Base-by-base conservation (phyloP, 2,888 invertebrate genomes). In the Tenthredo mesomela region DNA sequence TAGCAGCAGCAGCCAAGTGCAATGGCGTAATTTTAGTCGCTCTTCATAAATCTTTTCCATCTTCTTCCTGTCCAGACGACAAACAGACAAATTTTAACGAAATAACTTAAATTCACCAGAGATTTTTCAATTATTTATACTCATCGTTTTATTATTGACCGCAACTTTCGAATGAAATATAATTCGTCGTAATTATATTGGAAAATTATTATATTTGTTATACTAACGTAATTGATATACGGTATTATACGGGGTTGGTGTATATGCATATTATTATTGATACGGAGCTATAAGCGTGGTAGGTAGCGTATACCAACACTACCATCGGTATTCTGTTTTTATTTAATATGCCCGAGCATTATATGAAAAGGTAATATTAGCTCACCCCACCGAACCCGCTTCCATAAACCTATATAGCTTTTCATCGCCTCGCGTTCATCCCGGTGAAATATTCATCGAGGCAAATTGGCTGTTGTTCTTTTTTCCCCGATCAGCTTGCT, bases 291-390 rank as follows among this genome's bases (percentile, higher is more conserved):
- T 73, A 73, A 40, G 15, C 43, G 67, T 15, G 67, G 67, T 50
- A 15, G 58, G 37, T 43, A 54, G 25, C 37, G 37, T 37, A 37
- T 37, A 37, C 47, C 47, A 12, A 47, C 7, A n/a, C 18, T 58
- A 12, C 43, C 40, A 18, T 67, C 61, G 37, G 37, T 67, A 80
- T 84, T 86, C 84, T 87, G 84, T 87, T 87, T 87, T 87, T 87
- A 86, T 87, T 87, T 84, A 86, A 87, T 86, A 87, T 86, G 87
- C 86, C 65, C 85, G 65, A 61, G 86, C 84, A 85, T 87, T 86
- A 85, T 86, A 85, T 82, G 84, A 86, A 87, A 87, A 86, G 86
- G 87, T 86, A 87, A 87, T 87, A 87, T 87, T 87, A 86, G 87
- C 86, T 87, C 86, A 84, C 83, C 86, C 83, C 75, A 73, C 40